Evolutionary conservation across 2,113 vertebrate species (phyloP), one percentile per base, ranked within the genome.

Genomic region (Perca fluviatilis): DNA sequence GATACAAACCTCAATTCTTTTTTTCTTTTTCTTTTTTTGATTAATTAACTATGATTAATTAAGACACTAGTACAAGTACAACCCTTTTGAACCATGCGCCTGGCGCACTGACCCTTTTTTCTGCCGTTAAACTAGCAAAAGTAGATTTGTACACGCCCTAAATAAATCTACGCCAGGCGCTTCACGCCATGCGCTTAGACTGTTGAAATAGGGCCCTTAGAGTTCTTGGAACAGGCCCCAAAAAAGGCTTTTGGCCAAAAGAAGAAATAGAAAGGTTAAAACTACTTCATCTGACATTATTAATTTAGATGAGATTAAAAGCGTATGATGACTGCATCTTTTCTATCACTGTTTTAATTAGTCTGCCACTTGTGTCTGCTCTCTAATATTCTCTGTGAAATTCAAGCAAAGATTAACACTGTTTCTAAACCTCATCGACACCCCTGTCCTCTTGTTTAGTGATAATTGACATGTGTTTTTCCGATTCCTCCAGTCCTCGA

Each of bases 401-500:
- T 74, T 58, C 47, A 69, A 47, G 23, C 50, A 47, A 69, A 77
- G 43, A 67, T 65, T 57, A 63, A 68, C 57, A n/a, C 69, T 76
- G 76, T 67, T 70, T 81, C 53, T 63, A 8, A 63, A 75, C 58
- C 66, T 70, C 80, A 89, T 87, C 57, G 78, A 57, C 86, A 77
- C 36, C 23, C 57, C 7, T 15, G 3, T 16, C 65, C 27, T 54
- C 66, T 47, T 84, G 81, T 85, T 86, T 81, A 67, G 56, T 63
- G 18, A 23, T 87, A 88, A 91, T 82, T 90, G 86, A 91, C 92
- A 91, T 79, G 60, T 92, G 92, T 92, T 91, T 72, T 33, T 77
- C 56, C n/a, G 8, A 58, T 82, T 43, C 79, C 69, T 77, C 33
- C 47, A 53, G 79, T 23, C 60, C 69, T 77, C 27, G 4, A 74